phyloP scores from a whole-genome alignment of 2,113 vertebrate genomes.

The Baryphthengus martii region DNA sequence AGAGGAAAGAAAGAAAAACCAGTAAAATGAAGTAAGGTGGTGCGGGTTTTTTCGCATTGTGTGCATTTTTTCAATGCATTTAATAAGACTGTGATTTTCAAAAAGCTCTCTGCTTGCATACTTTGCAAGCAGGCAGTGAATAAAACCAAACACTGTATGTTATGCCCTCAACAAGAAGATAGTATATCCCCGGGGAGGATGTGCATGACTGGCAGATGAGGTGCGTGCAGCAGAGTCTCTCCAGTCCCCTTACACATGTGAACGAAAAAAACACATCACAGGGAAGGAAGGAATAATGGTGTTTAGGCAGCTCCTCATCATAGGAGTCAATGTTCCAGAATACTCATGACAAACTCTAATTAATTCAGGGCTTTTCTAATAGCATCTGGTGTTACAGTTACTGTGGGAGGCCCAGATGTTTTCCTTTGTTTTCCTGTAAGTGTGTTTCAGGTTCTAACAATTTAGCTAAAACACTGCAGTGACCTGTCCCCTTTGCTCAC shows the following conservation, averaged over 20 bases:
- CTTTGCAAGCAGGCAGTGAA: background rate
- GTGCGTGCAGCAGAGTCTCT: rapidly evolving
- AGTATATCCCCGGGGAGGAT: rapidly evolving
- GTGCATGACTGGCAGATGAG: background rate
- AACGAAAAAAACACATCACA: background rate
- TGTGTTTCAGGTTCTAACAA: background rate
- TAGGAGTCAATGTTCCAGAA: background rate
- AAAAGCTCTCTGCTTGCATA: background rate
- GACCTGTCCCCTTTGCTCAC: background rate
- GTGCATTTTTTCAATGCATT: background rate
- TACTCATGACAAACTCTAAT: background rate
- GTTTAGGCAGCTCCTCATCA: background rate
- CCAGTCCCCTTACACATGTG: background rate
- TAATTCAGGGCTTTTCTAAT: background rate
- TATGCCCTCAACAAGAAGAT: too few relatives aligned
- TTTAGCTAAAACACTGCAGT: background rate
- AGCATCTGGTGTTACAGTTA: rapidly evolving
- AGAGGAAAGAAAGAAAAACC: background rate
- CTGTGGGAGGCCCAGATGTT: background rate
- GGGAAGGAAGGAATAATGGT: background rate
- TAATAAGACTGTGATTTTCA: background rate
- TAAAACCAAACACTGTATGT: background rate
- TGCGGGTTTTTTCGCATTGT: background rate
- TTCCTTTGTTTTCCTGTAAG: background rate
- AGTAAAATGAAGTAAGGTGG: background rate